phyloP scores from a whole-genome alignment of 2,888 invertebrate genomes.

The Microchrysa polita region DNA sequence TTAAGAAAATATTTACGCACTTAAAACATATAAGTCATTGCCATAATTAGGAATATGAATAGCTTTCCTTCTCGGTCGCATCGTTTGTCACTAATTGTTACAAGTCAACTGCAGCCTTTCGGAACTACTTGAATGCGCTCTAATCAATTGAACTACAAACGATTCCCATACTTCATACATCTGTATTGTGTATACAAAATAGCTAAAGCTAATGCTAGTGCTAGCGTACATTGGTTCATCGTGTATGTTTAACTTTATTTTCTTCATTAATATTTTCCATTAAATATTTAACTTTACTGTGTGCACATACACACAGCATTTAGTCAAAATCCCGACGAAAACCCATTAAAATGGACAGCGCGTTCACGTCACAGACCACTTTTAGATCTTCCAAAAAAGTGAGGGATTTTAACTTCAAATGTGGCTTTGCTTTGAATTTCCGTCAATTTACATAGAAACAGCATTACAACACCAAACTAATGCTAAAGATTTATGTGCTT shows the following conservation, averaged over 20 bases:
- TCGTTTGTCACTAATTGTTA: neutral
- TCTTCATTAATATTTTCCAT: neutral
- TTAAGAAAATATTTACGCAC: neutral
- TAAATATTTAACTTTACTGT: constrained; percentile 1
- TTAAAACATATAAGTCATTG: neutral
- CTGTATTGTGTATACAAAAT: neutral
- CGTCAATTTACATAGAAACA: constrained; percentile 17
- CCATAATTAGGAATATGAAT: neutral
- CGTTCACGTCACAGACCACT: constrained; percentile 11
- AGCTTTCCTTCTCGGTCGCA: neutral
- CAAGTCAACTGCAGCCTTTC: too few species aligned
- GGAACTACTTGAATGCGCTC: too few species aligned
- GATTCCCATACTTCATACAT: too few species aligned
- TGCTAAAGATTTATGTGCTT: too few species aligned
- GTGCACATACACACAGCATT: neutral
- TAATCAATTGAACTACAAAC: too few species aligned
- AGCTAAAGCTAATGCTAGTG: neutral
- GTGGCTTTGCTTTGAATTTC: constrained; percentile 1
- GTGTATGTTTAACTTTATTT: neutral
- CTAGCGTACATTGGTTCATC: neutral
- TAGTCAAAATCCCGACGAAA: neutral
- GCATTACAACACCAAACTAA: neutral
- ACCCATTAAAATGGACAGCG: constrained; percentile 4
- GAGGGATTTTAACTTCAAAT: too few species aligned
- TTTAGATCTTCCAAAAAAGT: neutral